These are phyloP conservation scores for Chromoteleia sp. DNA, from an alignment of 2,888 invertebrate genomes.

Conservation along the genomic window DNA sequence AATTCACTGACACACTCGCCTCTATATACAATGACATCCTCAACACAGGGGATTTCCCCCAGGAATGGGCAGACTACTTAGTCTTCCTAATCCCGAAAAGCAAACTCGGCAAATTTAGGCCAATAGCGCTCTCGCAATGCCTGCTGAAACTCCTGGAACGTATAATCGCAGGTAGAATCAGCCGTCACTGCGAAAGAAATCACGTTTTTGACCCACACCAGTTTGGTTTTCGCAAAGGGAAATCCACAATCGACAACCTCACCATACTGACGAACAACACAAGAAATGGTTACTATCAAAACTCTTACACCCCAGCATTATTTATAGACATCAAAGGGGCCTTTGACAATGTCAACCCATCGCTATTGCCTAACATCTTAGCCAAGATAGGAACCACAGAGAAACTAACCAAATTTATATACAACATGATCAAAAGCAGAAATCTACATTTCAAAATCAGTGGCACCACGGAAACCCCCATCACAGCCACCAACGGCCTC, in stretches of 20 bases:
- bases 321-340: constrained; percentile 6
- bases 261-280: constrained; percentile 3
- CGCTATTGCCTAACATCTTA: background rate
- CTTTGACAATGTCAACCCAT: constrained; percentile 6
- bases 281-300: background rate
- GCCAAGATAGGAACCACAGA: background rate
- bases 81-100: constrained; percentile 5
- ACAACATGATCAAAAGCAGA: background rate
- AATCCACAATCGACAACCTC: background rate
- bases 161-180: constrained; percentile 5
- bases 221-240: constrained; percentile 21
- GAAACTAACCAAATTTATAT: background rate
- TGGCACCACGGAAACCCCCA: background rate
- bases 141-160: constrained; percentile 6
- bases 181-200: background rate
- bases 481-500: background rate
- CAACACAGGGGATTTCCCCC: background rate
- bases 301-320: background rate
- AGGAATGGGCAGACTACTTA: constrained; percentile 1
- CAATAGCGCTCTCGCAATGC: constrained; percentile 11
- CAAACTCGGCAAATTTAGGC: constrained; percentile 1
- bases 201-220: background rate
- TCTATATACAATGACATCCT: too few relatives aligned
- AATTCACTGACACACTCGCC: too few relatives aligned
- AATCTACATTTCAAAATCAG: background rate